Percentiles rank a stretch among this genome's conserved stretches.
Evolutionary conservation across 2,888 invertebrate species (phyloP).

Genomic region (Digitonthophagus gazella): DNA sequence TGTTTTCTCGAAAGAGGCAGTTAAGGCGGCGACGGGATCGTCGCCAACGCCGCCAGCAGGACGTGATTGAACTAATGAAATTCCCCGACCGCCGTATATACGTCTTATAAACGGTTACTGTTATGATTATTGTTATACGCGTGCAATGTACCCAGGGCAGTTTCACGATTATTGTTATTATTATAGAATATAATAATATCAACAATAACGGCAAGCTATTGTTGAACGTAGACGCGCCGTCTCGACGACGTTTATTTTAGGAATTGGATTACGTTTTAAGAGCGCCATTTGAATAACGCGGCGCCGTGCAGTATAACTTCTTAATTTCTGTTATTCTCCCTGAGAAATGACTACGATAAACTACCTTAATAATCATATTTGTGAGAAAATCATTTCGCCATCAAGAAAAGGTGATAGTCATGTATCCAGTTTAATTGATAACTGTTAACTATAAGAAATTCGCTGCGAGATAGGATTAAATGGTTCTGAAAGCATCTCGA

Average conservation of each 20-base stretch:
- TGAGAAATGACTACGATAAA: background rate
- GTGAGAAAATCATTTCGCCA: background rate
- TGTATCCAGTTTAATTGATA: too few species aligned
- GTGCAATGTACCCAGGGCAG: slow-evolving; percentile 28
- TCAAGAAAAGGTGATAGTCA: too few species aligned
- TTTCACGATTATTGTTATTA: slow-evolving; percentile 36
- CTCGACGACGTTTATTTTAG: background rate
- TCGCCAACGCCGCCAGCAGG: slow-evolving; percentile 28
- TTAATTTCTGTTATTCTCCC: background rate
- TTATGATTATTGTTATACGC: slow-evolving; percentile 49
- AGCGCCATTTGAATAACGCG: background rate
- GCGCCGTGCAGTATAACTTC: background rate
- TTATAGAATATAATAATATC: slow-evolving; percentile 36
- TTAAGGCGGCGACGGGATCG: slow-evolving; percentile 6
- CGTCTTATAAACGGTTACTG: slow-evolving; percentile 49
- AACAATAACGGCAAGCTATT: slow-evolving; percentile 9
- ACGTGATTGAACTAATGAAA: slow-evolving; percentile 49
- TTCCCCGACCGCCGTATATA: slow-evolving; percentile 45
- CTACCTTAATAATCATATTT: background rate
- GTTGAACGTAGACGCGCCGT: background rate
- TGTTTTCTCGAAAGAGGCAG: slow-evolving; percentile 7
- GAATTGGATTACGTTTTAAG: background rate
- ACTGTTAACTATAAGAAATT: background rate
- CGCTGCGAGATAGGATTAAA: background rate
- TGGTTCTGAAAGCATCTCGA: background rate